phyloP scores from a whole-genome alignment of 2,797 vertebrate genomes.

The Pelodytes ibericus region DNA sequence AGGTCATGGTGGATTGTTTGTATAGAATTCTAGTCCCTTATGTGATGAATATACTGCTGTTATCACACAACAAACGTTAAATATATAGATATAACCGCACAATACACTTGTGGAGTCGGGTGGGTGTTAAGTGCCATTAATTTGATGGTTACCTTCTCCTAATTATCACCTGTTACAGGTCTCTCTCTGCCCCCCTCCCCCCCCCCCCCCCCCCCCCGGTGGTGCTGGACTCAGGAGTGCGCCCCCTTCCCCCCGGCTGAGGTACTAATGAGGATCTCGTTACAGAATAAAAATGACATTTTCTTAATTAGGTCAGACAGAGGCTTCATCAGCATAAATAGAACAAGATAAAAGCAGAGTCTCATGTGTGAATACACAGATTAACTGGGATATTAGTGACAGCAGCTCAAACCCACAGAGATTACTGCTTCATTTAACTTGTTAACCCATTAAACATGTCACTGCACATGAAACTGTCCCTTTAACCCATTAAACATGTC shows the following conservation, averaged over 20 bases:
- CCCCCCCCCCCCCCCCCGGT: constrained; percentile 9
- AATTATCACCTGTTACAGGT: constrained; percentile 18
- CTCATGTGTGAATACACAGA: too few relatives aligned
- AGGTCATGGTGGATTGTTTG: too few relatives aligned
- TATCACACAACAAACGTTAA: too few relatives aligned
- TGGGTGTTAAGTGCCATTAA: not conserved
- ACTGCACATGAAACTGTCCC: not conserved
- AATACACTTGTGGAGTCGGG: too few relatives aligned
- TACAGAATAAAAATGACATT: constrained; percentile 18
- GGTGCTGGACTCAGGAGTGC: too few relatives aligned
- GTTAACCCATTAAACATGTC: not conserved
- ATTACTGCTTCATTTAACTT: too few relatives aligned
- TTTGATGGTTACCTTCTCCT: not conserved
- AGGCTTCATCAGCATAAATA: not conserved
- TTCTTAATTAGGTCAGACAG: constrained; percentile 30
- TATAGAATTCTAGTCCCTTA: too few relatives aligned
- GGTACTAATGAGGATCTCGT: constrained; percentile 9
- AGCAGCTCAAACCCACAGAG: too few relatives aligned
- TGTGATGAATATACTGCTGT: too few relatives aligned
- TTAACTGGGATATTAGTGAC: too few relatives aligned
- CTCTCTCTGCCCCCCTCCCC: constrained; percentile 3
- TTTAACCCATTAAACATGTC: not conserved
- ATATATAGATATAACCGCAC: too few relatives aligned
- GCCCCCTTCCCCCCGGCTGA: constrained; percentile 20
- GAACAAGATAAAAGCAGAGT: not conserved